Evolutionary conservation across 2,113 vertebrate genomes (phyloP).

Genomic region (Sinocyclocheilus maitianheensis): DNA sequence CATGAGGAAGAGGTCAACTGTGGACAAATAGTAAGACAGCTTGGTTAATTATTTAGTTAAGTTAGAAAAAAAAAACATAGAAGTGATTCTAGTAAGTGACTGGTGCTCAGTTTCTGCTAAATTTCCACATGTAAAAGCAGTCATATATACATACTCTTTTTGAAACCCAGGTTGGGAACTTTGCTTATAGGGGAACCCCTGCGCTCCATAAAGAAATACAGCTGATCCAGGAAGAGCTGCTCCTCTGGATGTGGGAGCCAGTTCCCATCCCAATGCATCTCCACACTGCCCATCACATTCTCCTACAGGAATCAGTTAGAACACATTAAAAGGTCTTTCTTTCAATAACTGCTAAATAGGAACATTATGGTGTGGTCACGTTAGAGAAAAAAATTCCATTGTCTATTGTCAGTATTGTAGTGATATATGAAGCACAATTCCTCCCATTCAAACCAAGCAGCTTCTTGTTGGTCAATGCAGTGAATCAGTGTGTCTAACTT

Average conservation of each 20-base stretch:
- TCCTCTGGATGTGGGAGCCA: constrained; percentile 80
- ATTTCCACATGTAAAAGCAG: too few species aligned
- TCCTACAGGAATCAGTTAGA: constrained; percentile 63
- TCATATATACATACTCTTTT: constrained; percentile 75
- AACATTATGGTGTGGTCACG: neutral
- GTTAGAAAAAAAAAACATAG: neutral
- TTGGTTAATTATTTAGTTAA: neutral
- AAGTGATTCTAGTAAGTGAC: neutral
- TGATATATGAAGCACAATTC: neutral
- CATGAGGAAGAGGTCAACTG: constrained; percentile 82
- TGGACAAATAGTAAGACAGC: constrained; percentile 8
- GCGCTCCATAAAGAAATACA: constrained; percentile 75
- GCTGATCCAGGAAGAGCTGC: constrained; percentile 80
- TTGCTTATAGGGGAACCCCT: constrained; percentile 76
- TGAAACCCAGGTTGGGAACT: constrained; percentile 83
- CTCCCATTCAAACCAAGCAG: neutral
- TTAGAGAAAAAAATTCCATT: neutral
- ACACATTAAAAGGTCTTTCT: neutral
- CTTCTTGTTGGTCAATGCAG: neutral
- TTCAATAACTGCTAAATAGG: neutral
- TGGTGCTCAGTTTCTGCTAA: too few species aligned
- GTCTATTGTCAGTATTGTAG: neutral
- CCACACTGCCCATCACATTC: constrained; percentile 77
- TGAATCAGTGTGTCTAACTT: neutral
- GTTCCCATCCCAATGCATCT: constrained; percentile 68